Evolutionary conservation across 2,797 vertebrate genomes (phyloP).

Genomic region (Loriculus beryllinus): DNA sequence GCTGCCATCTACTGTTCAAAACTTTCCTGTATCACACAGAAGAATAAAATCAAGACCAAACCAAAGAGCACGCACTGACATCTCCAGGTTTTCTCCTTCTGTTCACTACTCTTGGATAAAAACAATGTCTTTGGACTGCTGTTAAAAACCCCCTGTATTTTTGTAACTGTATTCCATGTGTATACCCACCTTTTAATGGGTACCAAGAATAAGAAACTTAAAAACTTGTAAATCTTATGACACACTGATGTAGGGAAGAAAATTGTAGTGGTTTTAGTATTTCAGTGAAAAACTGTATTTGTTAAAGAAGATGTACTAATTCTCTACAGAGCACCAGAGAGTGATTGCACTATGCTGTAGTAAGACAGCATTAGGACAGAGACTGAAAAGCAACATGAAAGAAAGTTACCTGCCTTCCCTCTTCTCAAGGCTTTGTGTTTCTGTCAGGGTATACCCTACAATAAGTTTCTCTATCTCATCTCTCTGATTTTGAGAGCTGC

Average conservation of each 20-base stretch:
- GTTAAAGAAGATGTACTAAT: background rate
- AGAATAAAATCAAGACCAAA: background rate
- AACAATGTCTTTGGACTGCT: background rate
- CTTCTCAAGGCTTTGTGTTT: background rate
- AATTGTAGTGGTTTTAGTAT: background rate
- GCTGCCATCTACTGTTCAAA: slow-evolving; percentile 74
- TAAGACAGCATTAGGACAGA: background rate
- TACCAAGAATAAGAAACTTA: background rate
- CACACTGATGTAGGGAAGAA: background rate
- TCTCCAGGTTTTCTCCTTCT: background rate
- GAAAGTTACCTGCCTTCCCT: background rate
- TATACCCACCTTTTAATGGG: background rate
- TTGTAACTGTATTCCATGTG: background rate
- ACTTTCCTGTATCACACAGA: background rate
- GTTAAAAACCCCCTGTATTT: background rate
- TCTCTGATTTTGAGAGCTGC: background rate
- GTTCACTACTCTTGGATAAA: background rate
- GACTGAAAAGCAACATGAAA: background rate
- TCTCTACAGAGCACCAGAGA: background rate
- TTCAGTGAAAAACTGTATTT: background rate
- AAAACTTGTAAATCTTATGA: background rate
- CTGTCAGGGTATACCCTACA: background rate
- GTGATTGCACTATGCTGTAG: background rate
- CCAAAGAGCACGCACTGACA: background rate
- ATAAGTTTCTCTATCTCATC: background rate